phyloP scores from a whole-genome alignment of 2,797 vertebrate genomes.

The Helarctos malayanus region DNA sequence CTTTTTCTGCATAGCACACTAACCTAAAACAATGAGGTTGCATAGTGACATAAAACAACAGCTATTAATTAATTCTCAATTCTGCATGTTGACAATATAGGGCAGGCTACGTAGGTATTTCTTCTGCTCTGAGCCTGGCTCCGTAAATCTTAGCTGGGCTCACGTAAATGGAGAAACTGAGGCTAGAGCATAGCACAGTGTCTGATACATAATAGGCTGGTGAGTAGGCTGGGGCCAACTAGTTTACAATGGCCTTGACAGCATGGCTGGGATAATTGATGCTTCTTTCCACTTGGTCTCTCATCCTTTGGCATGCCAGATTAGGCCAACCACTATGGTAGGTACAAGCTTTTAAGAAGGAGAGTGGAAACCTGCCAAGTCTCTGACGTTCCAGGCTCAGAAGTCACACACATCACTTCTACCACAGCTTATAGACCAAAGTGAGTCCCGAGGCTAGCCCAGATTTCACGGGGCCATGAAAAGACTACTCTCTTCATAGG shows the following conservation, averaged over 20 bases:
- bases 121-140: neutral
- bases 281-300: neutral
- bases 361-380: neutral
- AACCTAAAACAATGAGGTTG: neutral
- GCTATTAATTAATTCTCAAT: neutral
- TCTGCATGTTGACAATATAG: neutral
- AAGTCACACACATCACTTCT: neutral
- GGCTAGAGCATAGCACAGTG: neutral
- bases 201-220: neutral
- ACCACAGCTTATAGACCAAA: neutral
- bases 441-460: neutral
- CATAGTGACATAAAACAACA: neutral
- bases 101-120: neutral
- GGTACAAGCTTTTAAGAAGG: neutral
- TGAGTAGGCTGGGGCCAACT: neutral
- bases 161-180: neutral
- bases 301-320: neutral
- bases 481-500: neutral
- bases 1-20: neutral
- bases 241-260: neutral
- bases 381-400: neutral
- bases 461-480: neutral
- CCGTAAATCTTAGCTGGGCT: neutral
- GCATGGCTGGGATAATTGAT: neutral
- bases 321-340: neutral